Evolutionary conservation across 1,140 invertebrate genomes (phyloP), one percentile per base, ranked within the genome.

Genomic region (Caenorhabditis inopinata): DNA sequence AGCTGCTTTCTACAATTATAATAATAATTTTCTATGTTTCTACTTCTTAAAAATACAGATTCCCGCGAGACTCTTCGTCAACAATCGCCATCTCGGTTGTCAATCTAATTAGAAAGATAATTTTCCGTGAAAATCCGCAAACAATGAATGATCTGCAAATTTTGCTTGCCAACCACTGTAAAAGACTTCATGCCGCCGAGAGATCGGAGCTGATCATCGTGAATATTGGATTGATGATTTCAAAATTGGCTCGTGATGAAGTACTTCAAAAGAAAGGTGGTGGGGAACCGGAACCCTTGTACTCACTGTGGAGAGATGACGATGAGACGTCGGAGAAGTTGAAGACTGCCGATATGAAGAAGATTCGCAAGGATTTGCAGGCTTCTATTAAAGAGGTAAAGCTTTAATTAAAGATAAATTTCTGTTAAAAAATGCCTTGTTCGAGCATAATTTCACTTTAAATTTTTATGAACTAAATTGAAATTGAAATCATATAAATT

Each of bases 291-390:
- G 58, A 68, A n/a, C 58, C 58, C 35, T 21, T 68, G 58, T 68
- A 68, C 38, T 11, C 58, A 7, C n/a, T 68, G n/a, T 68, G 58
- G 58, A 38, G 58, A 42, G 58, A 68, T 14, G 58, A 68, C 27
- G 58, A 68, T 38, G 58, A 68, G 32, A 68, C 58, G 32, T 38
- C n/a, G 16, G 32, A 68, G n/a, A 38, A 27, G 32, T 38, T 68
- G 32, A 68, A 42, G 21, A 68, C 32, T 18, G 58, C 58, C 1
- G 58, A 68, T 68, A 68, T 68, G 58, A 68, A 68, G 58, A 68
- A 68, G 58, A 68, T 68, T 38, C 12, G n/a, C 7, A 68, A 68
- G 9, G 58, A 68, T 21, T 38, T 68, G n/a, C 58, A 68, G 32
- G 58, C 58, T 38, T 68, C 58, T 38, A 68, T 68, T 5, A 68